phyloP scores from a whole-genome alignment of 2,888 invertebrate genomes.

The Cerastis leucographa region DNA sequence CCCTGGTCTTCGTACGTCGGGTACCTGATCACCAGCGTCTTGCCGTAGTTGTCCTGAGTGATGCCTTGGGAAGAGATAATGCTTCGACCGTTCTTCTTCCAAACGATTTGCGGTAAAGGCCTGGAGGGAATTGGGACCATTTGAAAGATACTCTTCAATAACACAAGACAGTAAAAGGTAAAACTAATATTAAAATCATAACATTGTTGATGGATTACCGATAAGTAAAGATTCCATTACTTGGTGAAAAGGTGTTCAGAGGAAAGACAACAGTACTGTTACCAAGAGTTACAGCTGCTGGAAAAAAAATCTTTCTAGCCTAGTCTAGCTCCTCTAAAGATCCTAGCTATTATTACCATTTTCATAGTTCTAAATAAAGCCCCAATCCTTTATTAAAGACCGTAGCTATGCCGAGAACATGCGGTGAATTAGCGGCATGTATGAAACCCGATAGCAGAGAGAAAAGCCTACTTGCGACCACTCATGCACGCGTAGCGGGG shows the following conservation, averaged over 20 bases:
- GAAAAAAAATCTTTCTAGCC: not conserved
- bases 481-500: constrained; percentile 63
- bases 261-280: not conserved
- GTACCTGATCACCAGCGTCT: constrained; percentile 96
- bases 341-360: not conserved
- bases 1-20: constrained; percentile 97
- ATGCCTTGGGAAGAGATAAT: constrained; percentile 94
- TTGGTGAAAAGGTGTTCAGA: not conserved
- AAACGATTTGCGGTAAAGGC: constrained; percentile 97
- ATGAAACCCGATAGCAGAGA: constrained; percentile 65
- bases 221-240: not conserved
- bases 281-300: not conserved
- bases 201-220: not conserved
- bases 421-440: constrained; percentile 54
- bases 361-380: constrained; percentile 16
- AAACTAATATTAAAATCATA: not conserved
- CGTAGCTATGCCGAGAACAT: constrained; percentile 39
- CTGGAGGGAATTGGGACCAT: constrained; percentile 79
- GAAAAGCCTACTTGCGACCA: constrained; percentile 66
- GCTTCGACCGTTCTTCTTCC: constrained; percentile 95
- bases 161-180: not conserved
- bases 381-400: constrained; percentile 13
- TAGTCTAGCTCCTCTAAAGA: not conserved
- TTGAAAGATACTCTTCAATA: not conserved
- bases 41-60: constrained; percentile 97